Evolutionary conservation across 2,113 vertebrate species (phyloP).

Genomic region (Mohoua ochrocephala): DNA sequence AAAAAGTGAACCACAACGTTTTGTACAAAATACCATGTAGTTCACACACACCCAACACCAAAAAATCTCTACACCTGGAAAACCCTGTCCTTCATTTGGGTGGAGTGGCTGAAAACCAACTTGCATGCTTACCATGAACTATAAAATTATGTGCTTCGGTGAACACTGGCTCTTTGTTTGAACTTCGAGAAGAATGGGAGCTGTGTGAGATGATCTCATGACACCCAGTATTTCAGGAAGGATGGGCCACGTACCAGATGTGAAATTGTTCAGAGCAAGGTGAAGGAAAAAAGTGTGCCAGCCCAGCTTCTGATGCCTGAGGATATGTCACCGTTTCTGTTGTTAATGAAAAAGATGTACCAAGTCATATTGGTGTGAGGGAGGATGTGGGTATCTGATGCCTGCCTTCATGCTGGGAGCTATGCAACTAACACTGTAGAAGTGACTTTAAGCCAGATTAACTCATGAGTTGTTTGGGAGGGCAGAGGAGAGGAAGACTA

Average conservation of each 20-base stretch:
- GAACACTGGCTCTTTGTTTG: constrained; percentile 39
- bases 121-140: background rate
- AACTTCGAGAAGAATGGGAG: background rate
- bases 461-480: background rate
- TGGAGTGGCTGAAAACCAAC: background rate
- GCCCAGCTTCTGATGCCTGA: background rate
- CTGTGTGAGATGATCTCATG: background rate
- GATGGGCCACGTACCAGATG: background rate
- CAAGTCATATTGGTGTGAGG: background rate
- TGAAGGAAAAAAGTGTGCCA: background rate
- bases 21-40: background rate
- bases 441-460: background rate
- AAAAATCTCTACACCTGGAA: background rate
- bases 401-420: background rate
- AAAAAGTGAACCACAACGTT: background rate
- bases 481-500: background rate
- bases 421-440: background rate
- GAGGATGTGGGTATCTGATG: background rate
- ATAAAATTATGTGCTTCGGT: background rate
- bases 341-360: background rate
- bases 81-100: background rate
- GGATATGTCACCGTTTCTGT: background rate
- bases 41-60: background rate
- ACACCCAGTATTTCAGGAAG: background rate
- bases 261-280: background rate